Base-by-base conservation (phyloP, 2,888 invertebrate genomes). In the Terebella lapidaria region DNA sequence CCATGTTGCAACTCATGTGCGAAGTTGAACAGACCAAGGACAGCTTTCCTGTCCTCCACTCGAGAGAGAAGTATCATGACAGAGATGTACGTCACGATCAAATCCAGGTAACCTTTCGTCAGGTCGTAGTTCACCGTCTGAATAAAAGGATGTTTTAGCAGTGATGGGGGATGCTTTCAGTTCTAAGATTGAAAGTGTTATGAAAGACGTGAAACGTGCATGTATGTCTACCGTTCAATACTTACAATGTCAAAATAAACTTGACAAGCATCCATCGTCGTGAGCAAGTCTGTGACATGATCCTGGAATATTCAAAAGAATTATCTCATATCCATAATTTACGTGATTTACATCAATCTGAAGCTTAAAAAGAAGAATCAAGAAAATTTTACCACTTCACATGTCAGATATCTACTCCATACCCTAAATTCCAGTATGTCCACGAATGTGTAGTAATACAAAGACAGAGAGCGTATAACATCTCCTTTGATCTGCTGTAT, bases 391-490 rank as follows among this genome's bases (percentile, higher is more conserved):
- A 35, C 42, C n/a, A 35, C 42, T n/a, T n/a, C 10, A n/a, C 10
- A 35, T 35, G 42, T 10, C 10, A 35, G n/a, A 35, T 20, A 54
- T 35, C 20, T 60, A 35, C 61, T 90, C n/a, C n/a, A n/a, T 76
- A 95, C 95, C 82, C 95, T 97, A 75, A 99, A 93, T 79, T 99
- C 97, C 58, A 99, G 84, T 49, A 99, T 85, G 84, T 99, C 99
- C 15, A 97, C 97, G 83, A 99, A 99, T 0, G 99, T 99, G 79
- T 94, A 95, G 78, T 99, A 99, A 78, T 99, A 99, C 4, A 99
- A 82, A 0, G 95, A 94, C 1, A 99, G 83, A 0, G 94, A 93
- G 78, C 97, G 97, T 67, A 95, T 92, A 46, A 99, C 93, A 79
- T 99, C 99, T 76, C 89, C 71, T 65, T 78, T 79, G 59, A 95